Conservation (phyloP, 2,888 invertebrate genomes). For the Drosophila diplacantha region DNA sequence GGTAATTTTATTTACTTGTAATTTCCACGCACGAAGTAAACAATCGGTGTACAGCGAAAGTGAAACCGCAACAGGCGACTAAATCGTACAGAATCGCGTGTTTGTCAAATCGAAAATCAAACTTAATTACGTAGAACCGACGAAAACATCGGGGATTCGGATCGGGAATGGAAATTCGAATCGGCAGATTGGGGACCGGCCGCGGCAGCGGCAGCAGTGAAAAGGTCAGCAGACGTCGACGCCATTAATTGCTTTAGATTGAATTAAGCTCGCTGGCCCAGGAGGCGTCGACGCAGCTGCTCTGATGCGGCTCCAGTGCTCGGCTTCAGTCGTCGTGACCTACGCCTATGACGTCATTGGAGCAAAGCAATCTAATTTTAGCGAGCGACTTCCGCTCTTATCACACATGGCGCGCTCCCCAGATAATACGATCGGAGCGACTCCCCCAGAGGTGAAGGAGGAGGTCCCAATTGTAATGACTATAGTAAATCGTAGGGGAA, state of each 20-base stretch:
- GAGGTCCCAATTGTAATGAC: slow-evolving; percentile 1
- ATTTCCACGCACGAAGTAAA: slow-evolving; percentile 27
- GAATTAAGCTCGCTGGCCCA: slow-evolving; percentile 57
- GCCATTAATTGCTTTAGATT: slow-evolving; percentile 71
- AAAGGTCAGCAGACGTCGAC: slow-evolving; percentile 58
- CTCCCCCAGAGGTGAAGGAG: background rate
- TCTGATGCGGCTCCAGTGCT: slow-evolving; percentile 13
- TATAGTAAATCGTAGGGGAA: slow-evolving; percentile 4
- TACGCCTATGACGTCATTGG: slow-evolving; percentile 55
- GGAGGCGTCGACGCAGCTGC: slow-evolving; percentile 27
- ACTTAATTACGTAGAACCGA: slow-evolving; percentile 36
- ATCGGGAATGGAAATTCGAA: background rate
- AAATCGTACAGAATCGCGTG: slow-evolving; percentile 48
- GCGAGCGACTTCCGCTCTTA: slow-evolving; percentile 59
- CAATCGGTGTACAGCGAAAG: slow-evolving; percentile 51
- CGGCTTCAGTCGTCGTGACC: slow-evolving; percentile 25
- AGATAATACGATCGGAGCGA: slow-evolving; percentile 28
- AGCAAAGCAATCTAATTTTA: slow-evolving; percentile 50
- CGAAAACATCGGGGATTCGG: slow-evolving; percentile 1
- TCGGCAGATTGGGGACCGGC: background rate
- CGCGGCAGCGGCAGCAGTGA: slow-evolving; percentile 8
- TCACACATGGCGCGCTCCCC: slow-evolving; percentile 52
- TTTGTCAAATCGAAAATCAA: slow-evolving; percentile 51
- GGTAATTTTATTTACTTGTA: slow-evolving; percentile 23
- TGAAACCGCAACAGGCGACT: slow-evolving; percentile 45